These are phyloP conservation scores for Gryon sp. DNA, from an alignment of 1,140 invertebrate species.

Conservation along the genomic window DNA sequence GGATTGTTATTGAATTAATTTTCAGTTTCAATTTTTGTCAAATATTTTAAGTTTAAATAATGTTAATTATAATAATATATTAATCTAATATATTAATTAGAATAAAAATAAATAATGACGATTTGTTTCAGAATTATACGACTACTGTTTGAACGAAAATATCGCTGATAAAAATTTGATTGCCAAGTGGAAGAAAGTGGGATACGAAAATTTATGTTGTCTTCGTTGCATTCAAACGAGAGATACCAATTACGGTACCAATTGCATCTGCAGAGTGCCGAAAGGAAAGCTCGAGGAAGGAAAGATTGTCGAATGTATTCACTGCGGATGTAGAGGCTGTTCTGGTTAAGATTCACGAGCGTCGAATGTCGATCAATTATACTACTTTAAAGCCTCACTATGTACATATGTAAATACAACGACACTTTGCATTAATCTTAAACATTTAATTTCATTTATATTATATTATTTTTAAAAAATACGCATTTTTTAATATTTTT, in stretches of 20 bases:
- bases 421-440: background rate
- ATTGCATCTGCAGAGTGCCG: constrained; percentile 99
- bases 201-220: constrained; percentile 99
- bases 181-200: constrained; percentile 99
- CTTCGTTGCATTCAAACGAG: constrained; percentile 98
- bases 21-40: no score
- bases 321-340: constrained; percentile 98
- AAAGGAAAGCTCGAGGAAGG: constrained; percentile 99
- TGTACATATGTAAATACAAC: constrained; percentile 34
- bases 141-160: constrained; percentile 98
- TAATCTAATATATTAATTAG: no score
- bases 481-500: background rate
- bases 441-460: background rate
- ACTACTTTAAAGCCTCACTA: background rate
- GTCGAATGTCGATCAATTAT: background rate
- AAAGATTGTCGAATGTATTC: constrained; percentile 97
- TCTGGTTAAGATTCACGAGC: constrained; percentile 86
- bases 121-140: constrained; percentile 95
- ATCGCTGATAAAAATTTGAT: constrained; percentile 98
- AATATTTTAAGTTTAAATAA: no score
- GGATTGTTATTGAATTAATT: no score
- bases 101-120: no score
- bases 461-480: background rate
- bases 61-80: background rate
- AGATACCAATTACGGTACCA: constrained; percentile 99